phyloP scores from a whole-genome alignment of 2,888 invertebrate species.

The Clusia tigrina region DNA sequence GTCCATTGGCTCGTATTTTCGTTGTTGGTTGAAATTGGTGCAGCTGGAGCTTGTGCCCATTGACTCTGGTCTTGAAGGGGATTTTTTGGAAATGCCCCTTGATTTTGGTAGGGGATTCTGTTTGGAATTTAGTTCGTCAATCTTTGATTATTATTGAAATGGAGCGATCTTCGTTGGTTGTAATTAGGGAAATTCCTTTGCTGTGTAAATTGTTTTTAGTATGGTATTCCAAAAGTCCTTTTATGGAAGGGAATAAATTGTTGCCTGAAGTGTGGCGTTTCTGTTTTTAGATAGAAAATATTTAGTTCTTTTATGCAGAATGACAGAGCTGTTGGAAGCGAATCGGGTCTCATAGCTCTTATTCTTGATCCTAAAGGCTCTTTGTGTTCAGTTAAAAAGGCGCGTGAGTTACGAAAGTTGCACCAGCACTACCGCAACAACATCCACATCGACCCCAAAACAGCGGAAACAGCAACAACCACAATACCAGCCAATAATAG shows the following conservation, averaged over 20 bases:
- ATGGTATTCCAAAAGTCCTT: too few relatives aligned
- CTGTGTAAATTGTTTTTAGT: neutral
- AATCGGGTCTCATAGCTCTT: too few relatives aligned
- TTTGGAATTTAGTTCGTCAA: neutral
- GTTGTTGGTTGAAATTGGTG: neutral
- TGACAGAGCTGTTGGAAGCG: neutral
- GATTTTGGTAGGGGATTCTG: neutral
- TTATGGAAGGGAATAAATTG: neutral
- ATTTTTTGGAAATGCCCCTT: neutral
- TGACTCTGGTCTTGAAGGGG: neutral
- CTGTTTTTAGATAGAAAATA: neutral
- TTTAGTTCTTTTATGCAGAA: constrained; percentile 4
- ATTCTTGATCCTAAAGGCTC: too few relatives aligned
- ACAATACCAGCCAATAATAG: too few relatives aligned
- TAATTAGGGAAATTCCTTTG: neutral
- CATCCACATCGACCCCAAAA: too few relatives aligned
- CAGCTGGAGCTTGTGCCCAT: neutral
- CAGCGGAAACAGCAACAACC: too few relatives aligned
- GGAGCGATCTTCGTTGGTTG: neutral
- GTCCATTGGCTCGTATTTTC: neutral
- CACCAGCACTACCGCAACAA: too few relatives aligned
- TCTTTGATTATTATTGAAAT: neutral
- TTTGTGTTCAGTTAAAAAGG: too few relatives aligned
- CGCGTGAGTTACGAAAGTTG: too few relatives aligned
- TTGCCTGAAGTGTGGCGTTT: neutral